Evolutionary conservation across 92 coral and sea anemone species (phyloP).

Genomic region (Pocillopora grandis): DNA sequence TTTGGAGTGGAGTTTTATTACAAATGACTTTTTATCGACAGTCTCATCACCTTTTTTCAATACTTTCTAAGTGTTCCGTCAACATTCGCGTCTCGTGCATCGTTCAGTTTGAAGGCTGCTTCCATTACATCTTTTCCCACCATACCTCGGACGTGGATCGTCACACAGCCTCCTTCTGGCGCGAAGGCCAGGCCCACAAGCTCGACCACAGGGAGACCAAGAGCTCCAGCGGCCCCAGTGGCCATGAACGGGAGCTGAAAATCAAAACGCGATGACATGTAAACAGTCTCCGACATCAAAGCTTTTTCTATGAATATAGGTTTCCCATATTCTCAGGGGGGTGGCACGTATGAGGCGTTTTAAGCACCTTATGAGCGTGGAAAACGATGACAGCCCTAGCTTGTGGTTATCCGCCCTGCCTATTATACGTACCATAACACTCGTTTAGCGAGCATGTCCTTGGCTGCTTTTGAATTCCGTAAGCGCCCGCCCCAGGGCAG

Average conservation of each 20-base stretch:
- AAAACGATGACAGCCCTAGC: neutral
- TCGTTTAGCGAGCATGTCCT: conserved; percentile 59
- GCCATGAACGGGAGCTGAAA: conserved; percentile 27
- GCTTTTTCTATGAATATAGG: too few relatives aligned
- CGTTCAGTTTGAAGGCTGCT: neutral
- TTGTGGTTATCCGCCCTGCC: too few relatives aligned
- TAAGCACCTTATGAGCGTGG: too few relatives aligned
- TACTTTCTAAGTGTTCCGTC: neutral
- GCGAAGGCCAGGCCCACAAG: conserved; percentile 36
- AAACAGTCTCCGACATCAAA: too few relatives aligned
- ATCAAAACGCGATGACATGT: neutral
- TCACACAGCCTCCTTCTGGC: conserved; percentile 33
- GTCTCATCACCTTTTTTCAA: too few relatives aligned
- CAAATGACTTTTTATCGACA: too few relatives aligned
- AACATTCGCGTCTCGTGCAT: conserved; percentile 11
- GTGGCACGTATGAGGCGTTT: too few relatives aligned
- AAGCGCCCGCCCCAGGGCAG: conserved; percentile 61
- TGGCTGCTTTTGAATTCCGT: conserved; percentile 60
- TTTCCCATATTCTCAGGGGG: too few relatives aligned
- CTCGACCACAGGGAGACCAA: conserved; percentile 19
- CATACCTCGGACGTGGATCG: conserved; percentile 32
- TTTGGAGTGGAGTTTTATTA: too few relatives aligned
- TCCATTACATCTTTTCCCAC: conserved; percentile 28
- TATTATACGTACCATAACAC: conserved; percentile 57
- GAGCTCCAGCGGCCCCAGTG: conserved; percentile 40